Base-by-base conservation (phyloP, 2,888 invertebrate species). In the Andricus curvator region DNA sequence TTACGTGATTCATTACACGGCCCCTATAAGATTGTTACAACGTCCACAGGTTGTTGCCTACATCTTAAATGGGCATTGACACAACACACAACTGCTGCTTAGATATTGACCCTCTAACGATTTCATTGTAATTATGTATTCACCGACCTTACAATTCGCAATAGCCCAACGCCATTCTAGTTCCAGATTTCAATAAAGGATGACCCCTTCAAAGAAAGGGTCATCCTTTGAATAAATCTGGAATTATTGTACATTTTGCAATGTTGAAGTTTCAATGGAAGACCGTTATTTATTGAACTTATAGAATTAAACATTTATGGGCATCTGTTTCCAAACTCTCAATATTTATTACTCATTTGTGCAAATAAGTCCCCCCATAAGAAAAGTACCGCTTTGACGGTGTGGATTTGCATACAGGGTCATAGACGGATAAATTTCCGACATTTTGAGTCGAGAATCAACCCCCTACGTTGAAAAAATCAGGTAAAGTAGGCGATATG, bases 21-120 rank as follows among this genome's bases (percentile, higher is more conserved):
- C 33, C 33, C 6, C 33, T 6, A n/a, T n/a, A 82, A 84, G 67
- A 83, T 86, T 82, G 82, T 84, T 85, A 79, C 84, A 82, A 81
- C 66, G 33, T 76, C 81, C 41, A 66, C 44, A 81, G 78, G 67
- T 81, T 76, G 81, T 29, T 51, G 44, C 20, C 37, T 67, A 11
- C 25, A 74, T 80, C 74, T 85, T 83, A 84, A 86, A 86, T 78
- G 83, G 83, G 78, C 85, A 85, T 84, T 84, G 56, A n/a, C 22
- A 22, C 56, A 60, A 60, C 22, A 56, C n/a, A 22, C 11, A 22
- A 60, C 22, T 22, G 56, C 56, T 4, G 82, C 77, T 79, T 62
- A 77, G 80, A 77, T 56, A 67, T 70, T 33, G 56, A 74, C 66
- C 78, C 65, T 80, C 81, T 80, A 82, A 84, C 64, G 79, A 83